Conservation (phyloP, 2,888 invertebrate genomes). For the Lycia hirtaria region DNA sequence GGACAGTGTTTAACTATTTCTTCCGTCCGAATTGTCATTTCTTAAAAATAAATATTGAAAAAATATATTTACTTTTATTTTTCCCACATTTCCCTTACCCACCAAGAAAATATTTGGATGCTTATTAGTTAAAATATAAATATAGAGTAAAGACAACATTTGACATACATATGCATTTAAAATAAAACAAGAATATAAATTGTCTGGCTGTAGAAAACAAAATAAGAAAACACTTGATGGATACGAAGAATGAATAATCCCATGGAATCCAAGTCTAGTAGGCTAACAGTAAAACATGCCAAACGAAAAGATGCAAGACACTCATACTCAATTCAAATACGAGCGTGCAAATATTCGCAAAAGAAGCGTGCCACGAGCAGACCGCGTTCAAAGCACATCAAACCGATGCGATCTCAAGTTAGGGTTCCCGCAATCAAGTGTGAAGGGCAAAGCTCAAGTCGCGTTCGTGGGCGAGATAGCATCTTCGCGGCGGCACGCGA, state of each 20-base stretch:
- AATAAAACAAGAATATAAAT: too few species aligned
- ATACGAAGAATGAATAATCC: too few species aligned
- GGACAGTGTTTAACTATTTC: slow-evolving; percentile 48
- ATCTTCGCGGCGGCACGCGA: slow-evolving; percentile 80
- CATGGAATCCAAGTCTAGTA: too few species aligned
- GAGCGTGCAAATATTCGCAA: slow-evolving; percentile 39
- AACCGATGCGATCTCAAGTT: slow-evolving; percentile 73
- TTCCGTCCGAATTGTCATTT: slow-evolving; percentile 77
- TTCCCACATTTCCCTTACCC: slow-evolving; percentile 18
- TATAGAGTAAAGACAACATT: too few species aligned
- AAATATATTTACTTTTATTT: slow-evolving; percentile 35
- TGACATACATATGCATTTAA: too few species aligned
- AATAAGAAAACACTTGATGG: too few species aligned
- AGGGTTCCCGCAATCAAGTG: slow-evolving; percentile 76
- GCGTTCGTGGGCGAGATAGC: slow-evolving; percentile 75
- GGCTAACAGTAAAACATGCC: not conserved
- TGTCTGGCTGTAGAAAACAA: too few species aligned
- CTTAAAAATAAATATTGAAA: slow-evolving; percentile 58
- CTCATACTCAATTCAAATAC: slow-evolving; percentile 25
- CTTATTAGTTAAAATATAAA: not conserved
- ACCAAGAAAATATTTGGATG: not conserved
- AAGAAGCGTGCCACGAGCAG: slow-evolving; percentile 38
- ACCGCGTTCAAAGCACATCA: slow-evolving; percentile 60
- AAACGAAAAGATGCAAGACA: slow-evolving; percentile 9
- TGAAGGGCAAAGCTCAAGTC: slow-evolving; percentile 80